Evolutionary conservation across 2,888 invertebrate species (phyloP).

Genomic region (Lacanobia wlatinum): DNA sequence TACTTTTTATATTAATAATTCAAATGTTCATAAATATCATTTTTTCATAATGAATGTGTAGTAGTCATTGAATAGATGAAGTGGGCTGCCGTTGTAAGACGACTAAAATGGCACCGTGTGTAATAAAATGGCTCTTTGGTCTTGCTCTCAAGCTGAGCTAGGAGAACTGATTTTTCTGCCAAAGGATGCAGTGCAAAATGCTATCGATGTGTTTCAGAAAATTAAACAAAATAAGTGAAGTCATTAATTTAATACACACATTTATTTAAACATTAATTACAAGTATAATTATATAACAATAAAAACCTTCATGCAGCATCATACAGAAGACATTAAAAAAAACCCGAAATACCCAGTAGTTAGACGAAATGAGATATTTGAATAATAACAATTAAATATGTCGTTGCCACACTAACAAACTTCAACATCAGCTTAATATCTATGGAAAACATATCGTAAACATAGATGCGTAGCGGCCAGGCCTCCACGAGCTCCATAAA

Average conservation of each 20-base stretch:
- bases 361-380: conserved; percentile 75
- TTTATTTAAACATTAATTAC: background rate
- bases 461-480: conserved; percentile 75
- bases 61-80: too few relatives aligned
- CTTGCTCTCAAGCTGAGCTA: too few relatives aligned
- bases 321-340: background rate
- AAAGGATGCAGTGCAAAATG: background rate
- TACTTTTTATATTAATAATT: too few relatives aligned
- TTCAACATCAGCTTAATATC: conserved; percentile 81
- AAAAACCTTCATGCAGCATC: background rate
- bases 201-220: background rate
- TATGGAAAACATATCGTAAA: conserved; percentile 81
- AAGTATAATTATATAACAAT: background rate
- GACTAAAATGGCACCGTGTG: too few relatives aligned
- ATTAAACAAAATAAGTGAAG: background rate
- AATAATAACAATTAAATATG: conserved; percentile 81
- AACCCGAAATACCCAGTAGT: background rate
- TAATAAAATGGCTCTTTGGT: too few relatives aligned
- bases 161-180: background rate
- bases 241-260: background rate
- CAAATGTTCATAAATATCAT: too few relatives aligned
- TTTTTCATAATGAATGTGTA: too few relatives aligned
- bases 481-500: conserved; percentile 80
- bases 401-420: conserved; percentile 81
- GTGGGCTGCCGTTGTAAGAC: too few relatives aligned